Base-by-base conservation (phyloP, 2,888 invertebrate genomes). In the Nomada lathburiana region DNA sequence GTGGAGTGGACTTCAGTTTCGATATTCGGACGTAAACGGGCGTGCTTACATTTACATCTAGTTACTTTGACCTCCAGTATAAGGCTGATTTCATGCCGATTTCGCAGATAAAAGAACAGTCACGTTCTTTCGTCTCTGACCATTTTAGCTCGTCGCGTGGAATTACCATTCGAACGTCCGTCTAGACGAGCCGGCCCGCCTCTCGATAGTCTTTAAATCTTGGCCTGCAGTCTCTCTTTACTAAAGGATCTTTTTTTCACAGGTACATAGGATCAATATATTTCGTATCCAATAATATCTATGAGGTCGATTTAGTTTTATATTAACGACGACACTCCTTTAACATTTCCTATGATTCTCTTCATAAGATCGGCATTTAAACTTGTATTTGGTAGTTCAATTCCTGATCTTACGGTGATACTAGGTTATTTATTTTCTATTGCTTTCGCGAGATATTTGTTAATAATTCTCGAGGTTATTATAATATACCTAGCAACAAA, bases 41-140 rank as follows among this genome's bases (percentile, higher is more conserved):
- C 70, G 23, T 67, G 70, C 50, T 79, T 79, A 47, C 67, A 79
- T 83, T 76, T 71, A 69, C 79, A 76, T 83, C 29, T 55, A 47
- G 73, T 82, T 76, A 79, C 55, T 70, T 62, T 55, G 29, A 59
- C 78, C 72, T 67, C 71, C 52, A 68, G 47, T 62, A 70, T 68
- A 23, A 78, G 55, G 53, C 64, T 68, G 76, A 79, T 84, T 82
- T 76, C 76, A 70, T 71, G 81, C 67, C 60, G 83, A 85, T 81
- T 65, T 76, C 52, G 47, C 71, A 63, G 59, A 77, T 75, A 74
- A 73, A 72, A 53, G 55, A 73, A 16, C 65, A 26, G 50, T 64
- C 75, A 44, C 68, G 70, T 57, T 60, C 47, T n/a, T 63, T 55
- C 57, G 63, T 72, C 69, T 60, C 74, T 77, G 29, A 60, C 53